Conservation (phyloP, 2,888 invertebrate genomes). For the Molorchus minor region DNA sequence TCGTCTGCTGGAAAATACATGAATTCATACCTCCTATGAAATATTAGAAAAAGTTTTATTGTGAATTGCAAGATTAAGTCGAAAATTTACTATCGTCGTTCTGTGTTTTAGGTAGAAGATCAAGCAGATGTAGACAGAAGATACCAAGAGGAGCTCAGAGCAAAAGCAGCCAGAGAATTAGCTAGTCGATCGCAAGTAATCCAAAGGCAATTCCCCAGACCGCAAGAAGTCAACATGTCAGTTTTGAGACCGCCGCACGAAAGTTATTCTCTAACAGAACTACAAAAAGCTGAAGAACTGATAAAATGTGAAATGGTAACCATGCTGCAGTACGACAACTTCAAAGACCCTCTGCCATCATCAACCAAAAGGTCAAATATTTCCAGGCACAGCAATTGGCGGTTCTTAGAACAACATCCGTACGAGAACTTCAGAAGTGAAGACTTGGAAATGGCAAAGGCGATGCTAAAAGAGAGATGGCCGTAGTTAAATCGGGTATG, state of each 20-base stretch:
- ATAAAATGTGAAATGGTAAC: conserved; percentile 96
- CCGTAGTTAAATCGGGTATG: conserved; percentile 91
- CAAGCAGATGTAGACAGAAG: conserved; percentile 86
- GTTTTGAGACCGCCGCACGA: conserved; percentile 81
- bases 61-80: too few relatives aligned
- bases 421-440: conserved; percentile 77
- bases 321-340: conserved; percentile 91
- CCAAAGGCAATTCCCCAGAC: conserved; percentile 85
- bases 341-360: conserved; percentile 74
- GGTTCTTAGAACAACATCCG: conserved; percentile 87
- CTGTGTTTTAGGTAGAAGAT: conserved; percentile 72
- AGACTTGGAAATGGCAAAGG: conserved; percentile 73
- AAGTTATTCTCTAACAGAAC: conserved; percentile 81
- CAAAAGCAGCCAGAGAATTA: conserved; percentile 74
- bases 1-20: too few relatives aligned
- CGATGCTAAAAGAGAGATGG: conserved; percentile 84
- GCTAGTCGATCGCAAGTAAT: conserved; percentile 81
- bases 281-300: conserved; percentile 95
- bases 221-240: conserved; percentile 84
- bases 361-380: conserved; percentile 66
- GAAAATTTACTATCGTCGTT: not conserved
- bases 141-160: conserved; percentile 73
- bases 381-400: conserved; percentile 77
- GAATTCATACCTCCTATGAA: too few relatives aligned
- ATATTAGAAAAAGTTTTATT: too few relatives aligned